A percentile compares a stretch with the other conserved stretches of the same genome.
Evolutionary conservation across 2,888 invertebrate genomes (phyloP).

Genomic region (Himalopsyche kuldschensis): DNA sequence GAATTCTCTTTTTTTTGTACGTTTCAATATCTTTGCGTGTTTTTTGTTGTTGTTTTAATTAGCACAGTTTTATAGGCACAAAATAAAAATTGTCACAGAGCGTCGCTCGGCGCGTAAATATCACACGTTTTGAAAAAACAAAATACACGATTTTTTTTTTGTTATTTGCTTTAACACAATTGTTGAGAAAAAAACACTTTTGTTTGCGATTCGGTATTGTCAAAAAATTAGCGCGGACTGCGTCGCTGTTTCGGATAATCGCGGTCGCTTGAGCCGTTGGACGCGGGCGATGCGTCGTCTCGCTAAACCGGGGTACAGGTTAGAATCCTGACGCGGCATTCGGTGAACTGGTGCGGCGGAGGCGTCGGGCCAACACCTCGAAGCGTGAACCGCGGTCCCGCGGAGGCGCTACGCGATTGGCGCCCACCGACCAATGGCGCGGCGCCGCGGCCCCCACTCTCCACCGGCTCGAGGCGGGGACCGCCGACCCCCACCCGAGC

Average conservation of each 20-base stretch:
- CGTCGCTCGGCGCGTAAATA: not conserved
- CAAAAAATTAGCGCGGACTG: not conserved
- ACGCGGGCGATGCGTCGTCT: conserved; percentile 41
- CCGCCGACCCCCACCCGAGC: conserved; percentile 52
- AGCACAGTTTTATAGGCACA: not conserved
- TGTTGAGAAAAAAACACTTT: not conserved
- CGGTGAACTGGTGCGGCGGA: conserved; percentile 43
- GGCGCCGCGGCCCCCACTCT: conserved; percentile 53
- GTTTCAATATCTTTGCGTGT: not conserved
- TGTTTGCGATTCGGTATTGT: not conserved
- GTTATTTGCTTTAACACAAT: not conserved
- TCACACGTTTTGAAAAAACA: not conserved
- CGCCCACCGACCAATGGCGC: conserved; percentile 56
- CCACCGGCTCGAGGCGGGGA: conserved; percentile 50
- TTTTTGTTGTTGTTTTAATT: not conserved
- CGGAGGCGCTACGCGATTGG: conserved; percentile 54
- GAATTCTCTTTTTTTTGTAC: not conserved
- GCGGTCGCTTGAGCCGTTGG: conserved; percentile 37
- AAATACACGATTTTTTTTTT: not conserved
- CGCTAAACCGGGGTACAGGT: conserved; percentile 45
- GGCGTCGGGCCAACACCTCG: conserved; percentile 43
- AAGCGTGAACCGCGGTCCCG: conserved; percentile 47
- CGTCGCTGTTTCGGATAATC: conserved; percentile 23
- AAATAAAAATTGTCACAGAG: not conserved
- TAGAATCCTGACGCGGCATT: conserved; percentile 46